Conservation (phyloP, 2,113 vertebrate genomes). For the Forbesichthys papilliferus region DNA sequence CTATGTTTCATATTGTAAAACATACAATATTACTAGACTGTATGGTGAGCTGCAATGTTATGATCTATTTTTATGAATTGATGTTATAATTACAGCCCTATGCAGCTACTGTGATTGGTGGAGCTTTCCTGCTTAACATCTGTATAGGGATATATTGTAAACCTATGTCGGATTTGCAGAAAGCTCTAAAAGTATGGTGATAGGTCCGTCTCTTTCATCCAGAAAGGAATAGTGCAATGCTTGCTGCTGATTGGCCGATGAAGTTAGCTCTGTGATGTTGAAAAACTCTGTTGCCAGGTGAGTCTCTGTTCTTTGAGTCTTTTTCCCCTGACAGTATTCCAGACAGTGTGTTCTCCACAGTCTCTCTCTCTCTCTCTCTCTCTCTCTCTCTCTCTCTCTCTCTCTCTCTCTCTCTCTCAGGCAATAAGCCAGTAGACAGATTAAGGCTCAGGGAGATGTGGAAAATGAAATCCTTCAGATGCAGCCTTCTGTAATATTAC, state of each 20-base stretch:
- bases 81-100: not conserved
- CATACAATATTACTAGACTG: not conserved
- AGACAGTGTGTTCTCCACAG: conserved; percentile 7
- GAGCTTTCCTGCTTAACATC: not conserved
- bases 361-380: conserved; percentile 15
- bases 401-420: conserved; percentile 15
- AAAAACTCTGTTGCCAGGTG: not conserved
- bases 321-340: conserved; percentile 13
- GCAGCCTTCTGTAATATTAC: conserved; percentile 58
- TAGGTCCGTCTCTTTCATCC: not conserved
- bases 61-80: not conserved
- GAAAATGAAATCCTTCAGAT: conserved; percentile 54
- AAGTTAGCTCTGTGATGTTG: conserved; percentile 1
- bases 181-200: not conserved
- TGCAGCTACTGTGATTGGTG: not conserved
- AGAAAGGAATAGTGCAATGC: not conserved
- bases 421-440: conserved; percentile 14
- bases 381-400: conserved; percentile 11
- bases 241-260: not conserved
- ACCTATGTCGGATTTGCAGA: not conserved
- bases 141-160: not conserved
- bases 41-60: not conserved
- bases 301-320: conserved; percentile 28
- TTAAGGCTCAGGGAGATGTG: conserved; percentile 45
- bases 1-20: too few relatives aligned